A percentile compares a stretch with the other conserved stretches of the same genome.
phyloP scores from a whole-genome alignment of 2,888 invertebrate species.

The Diaprepes abbreviatus region DNA sequence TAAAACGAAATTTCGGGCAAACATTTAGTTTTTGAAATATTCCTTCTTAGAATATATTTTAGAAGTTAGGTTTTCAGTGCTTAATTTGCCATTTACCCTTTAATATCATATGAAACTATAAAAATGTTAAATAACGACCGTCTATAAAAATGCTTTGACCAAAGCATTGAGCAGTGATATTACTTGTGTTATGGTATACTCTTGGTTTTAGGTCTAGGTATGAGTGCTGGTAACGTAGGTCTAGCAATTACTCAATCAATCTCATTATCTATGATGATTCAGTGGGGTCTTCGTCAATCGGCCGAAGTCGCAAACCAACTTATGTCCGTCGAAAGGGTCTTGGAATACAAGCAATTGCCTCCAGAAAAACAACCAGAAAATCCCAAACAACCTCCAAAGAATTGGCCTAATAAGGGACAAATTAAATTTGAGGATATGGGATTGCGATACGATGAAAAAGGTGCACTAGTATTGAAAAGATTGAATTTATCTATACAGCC shows the following conservation, averaged over 20 bases:
- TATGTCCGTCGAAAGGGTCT: constrained; percentile 86
- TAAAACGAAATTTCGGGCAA: too few relatives aligned
- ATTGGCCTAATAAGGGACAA: constrained; percentile 80
- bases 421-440: constrained; percentile 75
- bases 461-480: constrained; percentile 78
- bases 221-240: constrained; percentile 73
- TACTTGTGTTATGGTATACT: not conserved
- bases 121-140: too few relatives aligned
- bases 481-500: constrained; percentile 78
- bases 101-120: too few relatives aligned
- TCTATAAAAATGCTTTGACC: too few relatives aligned
- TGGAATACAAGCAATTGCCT: constrained; percentile 83
- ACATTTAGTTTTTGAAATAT: too few relatives aligned
- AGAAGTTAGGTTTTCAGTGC: too few relatives aligned
- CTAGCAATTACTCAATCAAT: constrained; percentile 77
- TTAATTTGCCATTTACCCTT: too few relatives aligned
- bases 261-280: constrained; percentile 73
- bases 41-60: too few relatives aligned
- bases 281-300: constrained; percentile 88
- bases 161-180: too few relatives aligned
- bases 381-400: constrained; percentile 64
- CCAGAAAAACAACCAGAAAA: constrained; percentile 71
- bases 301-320: constrained; percentile 85
- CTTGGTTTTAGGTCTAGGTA: constrained; percentile 52
- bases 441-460: constrained; percentile 76